Conservation (phyloP, 1,140 invertebrate genomes). For the Drosophila funebris region DNA sequence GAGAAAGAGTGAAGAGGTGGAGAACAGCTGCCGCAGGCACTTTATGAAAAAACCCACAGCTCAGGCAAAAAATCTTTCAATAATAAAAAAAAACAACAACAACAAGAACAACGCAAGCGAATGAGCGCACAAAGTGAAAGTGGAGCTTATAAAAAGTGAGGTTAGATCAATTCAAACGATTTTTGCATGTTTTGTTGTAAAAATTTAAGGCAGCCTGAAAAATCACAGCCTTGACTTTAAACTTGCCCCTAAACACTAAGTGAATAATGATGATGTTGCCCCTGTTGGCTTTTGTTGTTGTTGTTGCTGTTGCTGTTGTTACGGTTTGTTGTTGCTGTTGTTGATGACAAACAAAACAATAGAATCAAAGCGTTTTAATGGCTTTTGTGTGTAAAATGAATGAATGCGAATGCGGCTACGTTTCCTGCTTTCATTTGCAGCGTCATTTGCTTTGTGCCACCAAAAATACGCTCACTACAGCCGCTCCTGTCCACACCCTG, state of each 20-base stretch:
- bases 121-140: constrained; percentile 50
- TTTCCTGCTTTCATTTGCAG: constrained; percentile 80
- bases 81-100: constrained; percentile 69
- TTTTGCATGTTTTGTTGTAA: background rate
- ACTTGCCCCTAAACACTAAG: constrained; percentile 6
- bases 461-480: constrained; percentile 17
- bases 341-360: constrained; percentile 81
- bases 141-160: constrained; percentile 24
- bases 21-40: constrained; percentile 56
- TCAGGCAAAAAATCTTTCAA: constrained; percentile 72
- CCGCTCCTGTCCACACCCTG: background rate
- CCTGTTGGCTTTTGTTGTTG: constrained; percentile 27
- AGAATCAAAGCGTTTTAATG: constrained; percentile 79
- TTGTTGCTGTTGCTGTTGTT: constrained; percentile 22
- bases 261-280: constrained; percentile 4
- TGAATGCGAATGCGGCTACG: constrained; percentile 63
- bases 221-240: constrained; percentile 56
- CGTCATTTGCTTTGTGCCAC: constrained; percentile 69
- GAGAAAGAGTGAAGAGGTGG: background rate
- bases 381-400: constrained; percentile 81
- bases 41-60: constrained; percentile 70
- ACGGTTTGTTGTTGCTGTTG: constrained; percentile 51
- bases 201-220: background rate
- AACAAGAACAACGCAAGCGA: constrained; percentile 18
- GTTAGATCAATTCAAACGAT: constrained; percentile 15